A percentile compares a stretch with the other conserved stretches of the same genome.
These are phyloP conservation scores for Thelaira solivaga DNA, from an alignment of 2,888 invertebrate species.

Conservation along the genomic window DNA sequence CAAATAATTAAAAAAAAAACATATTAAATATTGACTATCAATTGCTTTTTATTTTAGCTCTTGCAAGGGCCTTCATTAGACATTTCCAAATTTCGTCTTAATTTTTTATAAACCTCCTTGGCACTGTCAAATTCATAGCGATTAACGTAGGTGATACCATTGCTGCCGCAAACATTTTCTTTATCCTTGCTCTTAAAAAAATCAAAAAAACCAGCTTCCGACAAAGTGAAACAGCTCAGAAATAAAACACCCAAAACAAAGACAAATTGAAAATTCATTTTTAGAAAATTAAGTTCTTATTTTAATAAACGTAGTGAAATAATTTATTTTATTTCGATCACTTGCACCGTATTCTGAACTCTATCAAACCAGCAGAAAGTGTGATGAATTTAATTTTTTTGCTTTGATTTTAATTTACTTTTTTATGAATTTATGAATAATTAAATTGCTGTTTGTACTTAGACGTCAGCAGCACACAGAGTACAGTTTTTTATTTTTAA, in stretches of 20 bases:
- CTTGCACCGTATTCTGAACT: too few species aligned
- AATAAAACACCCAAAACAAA: background rate
- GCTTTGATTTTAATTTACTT: background rate
- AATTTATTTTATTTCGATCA: too few species aligned
- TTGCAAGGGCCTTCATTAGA: conserved; percentile 67
- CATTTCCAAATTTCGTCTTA: conserved; percentile 68
- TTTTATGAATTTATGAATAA: background rate
- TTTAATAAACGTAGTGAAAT: background rate
- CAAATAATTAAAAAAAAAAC: background rate
- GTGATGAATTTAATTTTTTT: too few species aligned
- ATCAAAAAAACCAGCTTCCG: conserved; percentile 84
- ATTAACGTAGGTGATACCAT: conserved; percentile 94
- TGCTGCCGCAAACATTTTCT: conserved; percentile 93
- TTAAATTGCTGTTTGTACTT: background rate
- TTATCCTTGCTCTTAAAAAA: conserved; percentile 77
- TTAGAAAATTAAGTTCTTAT: background rate
- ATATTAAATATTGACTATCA: too few species aligned
- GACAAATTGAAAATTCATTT: conserved; percentile 16
- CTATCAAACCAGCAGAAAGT: too few species aligned
- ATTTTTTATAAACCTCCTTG: conserved; percentile 68
- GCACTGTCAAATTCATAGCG: conserved; percentile 97
- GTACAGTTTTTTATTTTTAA: conserved; percentile 16
- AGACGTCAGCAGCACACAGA: too few species aligned
- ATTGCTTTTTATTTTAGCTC: background rate
- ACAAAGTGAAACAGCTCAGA: background rate